These are phyloP conservation scores for Notamacropus eugenii DNA, from an alignment of 2,797 vertebrate genomes.

Conservation along the genomic window DNA sequence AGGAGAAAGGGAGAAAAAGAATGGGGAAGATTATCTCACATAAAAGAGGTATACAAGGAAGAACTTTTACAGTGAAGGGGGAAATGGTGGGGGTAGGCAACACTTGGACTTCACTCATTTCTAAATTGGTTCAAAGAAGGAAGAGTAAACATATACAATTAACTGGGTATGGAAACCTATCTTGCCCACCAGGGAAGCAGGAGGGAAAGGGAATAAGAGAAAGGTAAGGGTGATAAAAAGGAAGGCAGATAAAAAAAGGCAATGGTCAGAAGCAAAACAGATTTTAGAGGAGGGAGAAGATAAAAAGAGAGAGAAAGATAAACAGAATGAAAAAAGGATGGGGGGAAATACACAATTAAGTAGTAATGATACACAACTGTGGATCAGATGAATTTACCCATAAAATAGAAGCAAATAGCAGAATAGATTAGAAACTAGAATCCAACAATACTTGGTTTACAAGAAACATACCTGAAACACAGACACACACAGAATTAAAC, in stretches of 20 bases:
- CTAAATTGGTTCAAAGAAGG: background rate
- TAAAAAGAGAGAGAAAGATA: background rate
- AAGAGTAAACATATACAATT: background rate
- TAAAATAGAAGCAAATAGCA: background rate
- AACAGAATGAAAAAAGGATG: background rate
- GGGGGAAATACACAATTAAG: background rate
- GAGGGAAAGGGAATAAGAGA: background rate
- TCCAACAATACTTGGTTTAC: background rate
- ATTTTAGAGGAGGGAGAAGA: background rate
- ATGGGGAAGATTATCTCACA: background rate
- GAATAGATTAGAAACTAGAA: background rate
- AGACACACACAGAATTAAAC: background rate
- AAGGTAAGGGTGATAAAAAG: background rate
- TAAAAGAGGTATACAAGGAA: background rate
- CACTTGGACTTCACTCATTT: background rate
- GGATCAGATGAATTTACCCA: background rate
- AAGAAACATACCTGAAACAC: background rate
- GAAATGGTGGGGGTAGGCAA: background rate
- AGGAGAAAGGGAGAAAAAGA: background rate
- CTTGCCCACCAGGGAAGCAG: background rate
- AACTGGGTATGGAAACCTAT: background rate
- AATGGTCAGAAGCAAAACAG: background rate
- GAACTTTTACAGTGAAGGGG: background rate
- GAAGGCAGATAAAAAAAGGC: background rate
- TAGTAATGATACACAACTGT: background rate